Evolutionary conservation across 2,888 invertebrate species (phyloP), one percentile per base, ranked within the genome.

Genomic region (Ferrisia virgata): DNA sequence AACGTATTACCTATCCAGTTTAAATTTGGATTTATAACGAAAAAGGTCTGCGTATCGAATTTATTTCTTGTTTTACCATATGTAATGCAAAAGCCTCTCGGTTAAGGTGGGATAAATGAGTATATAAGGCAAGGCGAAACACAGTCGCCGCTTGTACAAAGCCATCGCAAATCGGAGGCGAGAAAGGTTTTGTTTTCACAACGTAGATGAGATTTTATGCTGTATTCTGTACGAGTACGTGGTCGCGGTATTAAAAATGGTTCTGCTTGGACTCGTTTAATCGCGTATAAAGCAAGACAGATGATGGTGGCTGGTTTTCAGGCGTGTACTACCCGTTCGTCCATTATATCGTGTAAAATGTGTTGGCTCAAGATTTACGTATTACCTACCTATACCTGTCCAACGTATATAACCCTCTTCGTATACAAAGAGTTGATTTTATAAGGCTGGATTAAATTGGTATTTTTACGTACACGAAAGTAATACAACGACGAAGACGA

Each of bases 21-120:
- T 64, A 28, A 64, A 64, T 64, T 53, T 53, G 53, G 53, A 53
- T 53, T 53, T 53, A 64, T 64, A 31, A 31, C 28, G 64, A 64
- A 64, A 64, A 64, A 64, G 64, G 64, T 64, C 64, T 28, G 64
- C 39, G 39, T 64, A 28, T 64, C 64, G 64, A 64, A 64, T 64
- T 64, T 64, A 64, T 28, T 53, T 47, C 6, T 3, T n/a, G 22
- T 53, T 22, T 13, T 28, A 64, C 64, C 28, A 31, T 64, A 6
- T 53, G 53, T 53, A 53, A 53, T 22, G 6, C 53, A 53, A 53
- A 53, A 53, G 53, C 53, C 53, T 53, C 53, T 36, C 36, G 5
- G 36, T 36, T 8, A 9, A 9, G 8, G 53, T 22, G 22, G 22
- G 22, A 18, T 9, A 22, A 53, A n/a, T n/a, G n/a, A n/a, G n/a